These are phyloP conservation scores for Lycodopsis pacificus DNA, from an alignment of 2,797 vertebrate genomes.

Conservation along the genomic window DNA sequence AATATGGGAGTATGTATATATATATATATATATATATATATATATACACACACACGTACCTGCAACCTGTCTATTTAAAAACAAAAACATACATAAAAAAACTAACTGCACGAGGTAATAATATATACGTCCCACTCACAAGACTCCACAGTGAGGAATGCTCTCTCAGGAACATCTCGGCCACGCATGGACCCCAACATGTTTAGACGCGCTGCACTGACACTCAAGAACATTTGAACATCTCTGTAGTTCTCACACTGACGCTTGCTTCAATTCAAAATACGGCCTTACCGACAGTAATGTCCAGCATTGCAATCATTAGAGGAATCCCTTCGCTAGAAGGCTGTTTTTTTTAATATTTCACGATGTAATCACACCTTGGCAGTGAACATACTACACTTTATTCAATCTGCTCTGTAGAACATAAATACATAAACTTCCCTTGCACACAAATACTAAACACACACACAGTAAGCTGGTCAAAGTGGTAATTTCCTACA, in stretches of 20 bases:
- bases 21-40: too few species aligned
- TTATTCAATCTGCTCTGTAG: background rate
- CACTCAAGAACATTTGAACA: conserved; percentile 24
- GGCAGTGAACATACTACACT: background rate
- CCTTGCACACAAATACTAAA: background rate
- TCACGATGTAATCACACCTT: background rate
- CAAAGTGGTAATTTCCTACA: conserved; percentile 1
- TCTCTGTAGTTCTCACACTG: conserved; percentile 5
- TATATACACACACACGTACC: background rate
- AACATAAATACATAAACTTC: background rate
- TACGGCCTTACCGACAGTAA: background rate
- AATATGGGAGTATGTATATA: background rate
- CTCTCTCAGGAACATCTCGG: conserved; percentile 19
- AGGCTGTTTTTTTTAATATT: background rate
- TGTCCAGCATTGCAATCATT: background rate
- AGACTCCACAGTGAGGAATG: conserved; percentile 38
- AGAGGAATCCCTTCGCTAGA: background rate
- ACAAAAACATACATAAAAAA: background rate
- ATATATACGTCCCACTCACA: conserved; percentile 2
- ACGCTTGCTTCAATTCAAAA: background rate
- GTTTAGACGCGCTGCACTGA: conserved; percentile 59
- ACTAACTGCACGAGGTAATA: conserved; percentile 8
- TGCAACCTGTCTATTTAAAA: conserved; percentile 1
- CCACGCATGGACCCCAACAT: conserved; percentile 48
- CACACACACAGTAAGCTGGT: background rate